Conservation (phyloP, 2,113 vertebrate genomes). For the Polypterus senegalus region DNA sequence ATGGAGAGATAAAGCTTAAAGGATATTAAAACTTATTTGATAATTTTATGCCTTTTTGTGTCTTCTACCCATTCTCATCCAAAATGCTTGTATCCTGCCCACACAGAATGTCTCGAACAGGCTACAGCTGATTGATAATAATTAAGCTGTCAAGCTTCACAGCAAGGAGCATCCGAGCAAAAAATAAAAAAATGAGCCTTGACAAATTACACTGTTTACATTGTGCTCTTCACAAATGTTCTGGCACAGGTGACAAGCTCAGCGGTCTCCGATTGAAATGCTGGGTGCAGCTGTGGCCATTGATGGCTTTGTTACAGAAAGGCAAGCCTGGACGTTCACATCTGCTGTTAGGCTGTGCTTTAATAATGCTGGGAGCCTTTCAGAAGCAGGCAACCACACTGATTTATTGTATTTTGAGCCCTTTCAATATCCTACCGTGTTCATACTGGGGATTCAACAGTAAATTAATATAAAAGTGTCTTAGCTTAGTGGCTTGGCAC, state of each 20-base stretch:
- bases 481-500: no score
- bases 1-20: no score
- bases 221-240: neutral
- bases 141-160: constrained; percentile 15
- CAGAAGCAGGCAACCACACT: no score
- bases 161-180: neutral
- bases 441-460: no score
- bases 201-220: constrained; percentile 4
- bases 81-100: neutral
- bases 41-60: no score
- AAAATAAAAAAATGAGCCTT: neutral
- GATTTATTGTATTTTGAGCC: no score
- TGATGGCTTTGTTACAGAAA: neutral
- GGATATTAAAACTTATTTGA: no score
- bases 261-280: neutral
- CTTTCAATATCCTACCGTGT: no score
- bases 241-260: neutral
- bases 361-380: no score
- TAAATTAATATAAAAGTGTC: no score
- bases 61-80: no score
- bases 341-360: no score
- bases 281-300: neutral
- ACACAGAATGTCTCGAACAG: neutral
- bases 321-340: neutral
- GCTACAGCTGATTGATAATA: neutral